phyloP scores from a whole-genome alignment of 2,888 invertebrate species.

The Stegana nigrithorax region DNA sequence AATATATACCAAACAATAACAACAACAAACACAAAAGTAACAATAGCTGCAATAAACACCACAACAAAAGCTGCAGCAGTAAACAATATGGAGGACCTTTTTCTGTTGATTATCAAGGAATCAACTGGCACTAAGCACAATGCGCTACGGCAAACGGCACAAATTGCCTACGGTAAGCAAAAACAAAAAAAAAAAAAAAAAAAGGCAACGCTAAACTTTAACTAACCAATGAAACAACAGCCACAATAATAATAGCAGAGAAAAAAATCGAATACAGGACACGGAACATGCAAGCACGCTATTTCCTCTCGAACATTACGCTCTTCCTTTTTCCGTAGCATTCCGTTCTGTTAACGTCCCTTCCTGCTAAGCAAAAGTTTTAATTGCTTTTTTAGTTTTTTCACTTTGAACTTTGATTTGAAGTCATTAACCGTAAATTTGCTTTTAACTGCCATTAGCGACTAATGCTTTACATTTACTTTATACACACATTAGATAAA shows the following conservation, averaged over 20 bases:
- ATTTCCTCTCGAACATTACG: slow-evolving; percentile 46
- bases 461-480: too few relatives aligned
- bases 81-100: slow-evolving; percentile 83
- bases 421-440: background rate
- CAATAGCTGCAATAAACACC: slow-evolving; percentile 19
- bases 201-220: too few relatives aligned
- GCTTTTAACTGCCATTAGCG: background rate
- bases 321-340: background rate
- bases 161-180: slow-evolving; percentile 85
- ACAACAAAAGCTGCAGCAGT: slow-evolving; percentile 14
- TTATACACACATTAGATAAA: too few relatives aligned
- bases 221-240: too few relatives aligned
- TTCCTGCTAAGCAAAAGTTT: background rate
- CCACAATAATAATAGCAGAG: too few relatives aligned
- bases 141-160: slow-evolving; percentile 82
- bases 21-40: background rate
- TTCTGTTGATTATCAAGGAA: slow-evolving; percentile 87
- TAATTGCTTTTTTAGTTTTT: background rate
- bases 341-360: background rate
- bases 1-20: slow-evolving; percentile 7
- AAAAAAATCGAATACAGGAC: slow-evolving; percentile 16
- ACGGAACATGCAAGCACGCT: slow-evolving; percentile 42
- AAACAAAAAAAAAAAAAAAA: slow-evolving; percentile 23
- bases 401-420: too few relatives aligned
- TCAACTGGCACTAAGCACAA: slow-evolving; percentile 81